Evolutionary conservation across 2,113 vertebrate species (phyloP), one percentile per base, ranked within the genome.

Genomic region (Pluvianellus socialis): DNA sequence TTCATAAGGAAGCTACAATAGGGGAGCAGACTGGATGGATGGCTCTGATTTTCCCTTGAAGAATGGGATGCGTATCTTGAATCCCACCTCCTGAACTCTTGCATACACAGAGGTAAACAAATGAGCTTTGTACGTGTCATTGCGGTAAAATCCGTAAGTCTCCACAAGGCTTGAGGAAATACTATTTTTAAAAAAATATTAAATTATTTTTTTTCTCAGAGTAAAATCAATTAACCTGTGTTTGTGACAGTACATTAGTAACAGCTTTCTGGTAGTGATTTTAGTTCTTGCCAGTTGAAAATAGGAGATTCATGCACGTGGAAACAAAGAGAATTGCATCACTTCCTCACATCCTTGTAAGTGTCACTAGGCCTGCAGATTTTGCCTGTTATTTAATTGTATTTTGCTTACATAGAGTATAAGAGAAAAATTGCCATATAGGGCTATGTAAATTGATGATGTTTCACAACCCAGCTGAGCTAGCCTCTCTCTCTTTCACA

Each of bases 341-440:
- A 52, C 33, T 80, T 94, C 26, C 45, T 84, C 53, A 35, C 59
- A 73, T 52, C 38, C 55, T 87, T 73, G 96, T 12, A 92, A 71
- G 7, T 93, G 73, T 81, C 79, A 91, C 59, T 89, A 42, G 50
- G 32, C 21, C 45, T 87, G 28, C 65, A 56, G 79, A 84, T 87
- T 86, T 95, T 94, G 44, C 26, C 84, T 96, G 80, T 92, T 94
- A 88, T 86, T 97, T 97, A 94, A 94, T 97, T 96, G 38, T 85
- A 68, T 79, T 72, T 97, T 97, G 91, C 77, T 89, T 97, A 62
- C 85, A 88, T 89, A 79, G 56, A 55, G 87, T 79, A 74, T 92
- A 86, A 89, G 87, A 96, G 91, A 97, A 96, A 97, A 97, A 97
- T 97, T 92, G 58, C 98, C 97, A 97, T 98, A 97, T 98, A 98